Evolutionary conservation across 1,140 invertebrate species (phyloP).

Genomic region (Drosophila ananassae): DNA sequence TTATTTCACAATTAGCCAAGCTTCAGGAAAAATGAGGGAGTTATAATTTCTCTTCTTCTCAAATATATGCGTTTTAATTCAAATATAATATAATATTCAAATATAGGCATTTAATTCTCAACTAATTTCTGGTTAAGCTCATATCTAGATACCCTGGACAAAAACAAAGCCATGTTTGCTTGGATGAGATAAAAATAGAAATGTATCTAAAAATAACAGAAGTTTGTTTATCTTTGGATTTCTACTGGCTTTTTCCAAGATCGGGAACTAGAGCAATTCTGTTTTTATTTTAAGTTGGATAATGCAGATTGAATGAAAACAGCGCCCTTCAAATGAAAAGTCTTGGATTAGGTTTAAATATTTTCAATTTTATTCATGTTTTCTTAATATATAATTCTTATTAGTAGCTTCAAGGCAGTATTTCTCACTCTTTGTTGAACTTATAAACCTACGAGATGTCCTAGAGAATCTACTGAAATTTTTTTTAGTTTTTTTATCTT

Average conservation of each 20-base stretch:
- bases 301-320: too few species aligned
- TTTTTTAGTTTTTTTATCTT: conserved; percentile 40
- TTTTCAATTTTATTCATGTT: conserved; percentile 29
- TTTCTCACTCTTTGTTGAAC: conserved; percentile 23
- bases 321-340: neutral
- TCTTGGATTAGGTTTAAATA: conserved; percentile 4
- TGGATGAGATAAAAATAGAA: conserved; percentile 27
- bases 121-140: neutral
- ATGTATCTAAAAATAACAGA: neutral
- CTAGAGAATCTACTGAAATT: conserved; percentile 28
- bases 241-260: neutral
- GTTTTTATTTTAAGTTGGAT: too few species aligned
- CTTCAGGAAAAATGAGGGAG: neutral
- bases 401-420: conserved; percentile 41
- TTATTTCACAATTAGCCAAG: conserved; percentile 43
- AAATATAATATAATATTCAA: neutral
- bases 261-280: neutral
- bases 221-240: neutral
- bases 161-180: neutral
- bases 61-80: neutral
- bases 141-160: neutral
- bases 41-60: neutral
- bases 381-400: conserved; percentile 28
- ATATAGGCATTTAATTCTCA: neutral
- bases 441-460: conserved; percentile 47